Percentiles rank a stretch among this genome's conserved stretches.
phyloP scores from a whole-genome alignment of 2,113 vertebrate species.

The Leptodactylus fuscus region DNA sequence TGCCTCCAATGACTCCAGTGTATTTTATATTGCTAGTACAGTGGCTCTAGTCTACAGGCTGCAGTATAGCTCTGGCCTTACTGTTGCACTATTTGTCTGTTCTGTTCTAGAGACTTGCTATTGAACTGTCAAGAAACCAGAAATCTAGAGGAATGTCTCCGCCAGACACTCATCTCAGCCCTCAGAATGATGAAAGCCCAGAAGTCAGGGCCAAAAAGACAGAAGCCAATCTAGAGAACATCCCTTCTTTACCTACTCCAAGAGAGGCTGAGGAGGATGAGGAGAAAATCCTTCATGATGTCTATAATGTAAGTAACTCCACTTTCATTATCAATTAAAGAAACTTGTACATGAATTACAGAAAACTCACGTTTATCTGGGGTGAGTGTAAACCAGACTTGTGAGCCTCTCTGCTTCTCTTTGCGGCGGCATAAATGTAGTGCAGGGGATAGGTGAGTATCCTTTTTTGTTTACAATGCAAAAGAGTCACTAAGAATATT shows the following conservation, averaged over 20 bases:
- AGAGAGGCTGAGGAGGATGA: constrained; percentile 79
- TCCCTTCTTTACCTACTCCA: constrained; percentile 64
- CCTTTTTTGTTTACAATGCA: no score
- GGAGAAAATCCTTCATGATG: constrained; percentile 87
- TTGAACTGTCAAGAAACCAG: constrained; percentile 92
- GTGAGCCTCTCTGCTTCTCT: no score
- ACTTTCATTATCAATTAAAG: neutral
- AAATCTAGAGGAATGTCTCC: constrained; percentile 91
- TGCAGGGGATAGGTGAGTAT: no score
- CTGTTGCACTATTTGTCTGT: constrained; percentile 15
- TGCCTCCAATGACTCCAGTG: no score
- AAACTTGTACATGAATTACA: no score
- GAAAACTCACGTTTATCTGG: no score
- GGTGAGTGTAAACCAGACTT: no score
- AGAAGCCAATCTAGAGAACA: constrained; percentile 72
- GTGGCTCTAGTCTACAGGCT: no score
- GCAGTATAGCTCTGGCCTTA: no score
- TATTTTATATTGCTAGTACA: no score
- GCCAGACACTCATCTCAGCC: constrained; percentile 84
- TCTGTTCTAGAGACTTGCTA: constrained; percentile 84
- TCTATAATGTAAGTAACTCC: constrained; percentile 84
- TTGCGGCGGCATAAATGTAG: no score
- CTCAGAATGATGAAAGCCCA: constrained; percentile 79
- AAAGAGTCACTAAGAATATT: no score
- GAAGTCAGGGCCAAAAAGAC: constrained; percentile 78